These are phyloP conservation scores for Parascotia fuliginaria DNA, from an alignment of 2,888 invertebrate species.

Conservation along the genomic window DNA sequence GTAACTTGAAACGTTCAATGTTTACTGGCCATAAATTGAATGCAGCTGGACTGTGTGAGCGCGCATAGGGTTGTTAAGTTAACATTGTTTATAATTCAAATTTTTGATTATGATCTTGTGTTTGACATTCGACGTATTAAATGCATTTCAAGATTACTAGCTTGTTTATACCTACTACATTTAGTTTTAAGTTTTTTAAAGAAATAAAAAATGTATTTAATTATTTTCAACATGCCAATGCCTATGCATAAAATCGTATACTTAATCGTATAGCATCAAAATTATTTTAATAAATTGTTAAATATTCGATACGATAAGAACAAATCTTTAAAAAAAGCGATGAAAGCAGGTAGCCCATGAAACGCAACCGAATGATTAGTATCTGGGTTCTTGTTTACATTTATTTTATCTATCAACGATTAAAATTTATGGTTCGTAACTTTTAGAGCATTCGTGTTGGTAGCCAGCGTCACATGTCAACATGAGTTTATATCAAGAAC, in stretches of 20 bases:
- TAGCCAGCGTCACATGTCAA: constrained; percentile 60
- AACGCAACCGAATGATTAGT: constrained; percentile 68
- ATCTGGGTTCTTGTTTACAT: constrained; percentile 48
- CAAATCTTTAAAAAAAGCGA: constrained; percentile 6
- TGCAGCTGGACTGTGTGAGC: constrained; percentile 23
- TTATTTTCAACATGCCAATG: too few species aligned
- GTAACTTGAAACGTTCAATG: constrained; percentile 23
- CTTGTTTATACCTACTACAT: too few species aligned
- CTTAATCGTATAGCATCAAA: too few species aligned
- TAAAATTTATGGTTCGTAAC: constrained; percentile 56
- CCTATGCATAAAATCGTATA: too few species aligned
- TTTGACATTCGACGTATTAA: not conserved
- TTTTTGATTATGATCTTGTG: not conserved
- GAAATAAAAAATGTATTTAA: too few species aligned
- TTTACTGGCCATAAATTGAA: constrained; percentile 24
- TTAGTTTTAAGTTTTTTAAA: too few species aligned
- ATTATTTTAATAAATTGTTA: not conserved
- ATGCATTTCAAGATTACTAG: too few species aligned
- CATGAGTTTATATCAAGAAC: constrained; percentile 47
- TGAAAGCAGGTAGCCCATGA: constrained; percentile 68
- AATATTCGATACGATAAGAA: constrained; percentile 1
- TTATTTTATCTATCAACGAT: constrained; percentile 59
- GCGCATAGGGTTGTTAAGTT: constrained; percentile 8
- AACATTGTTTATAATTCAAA: constrained; percentile 25
- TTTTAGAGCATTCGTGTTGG: constrained; percentile 43